Evolutionary conservation across 2,888 invertebrate genomes (phyloP), one percentile per base, ranked within the genome.

Genomic region (Pedicia rivosa): DNA sequence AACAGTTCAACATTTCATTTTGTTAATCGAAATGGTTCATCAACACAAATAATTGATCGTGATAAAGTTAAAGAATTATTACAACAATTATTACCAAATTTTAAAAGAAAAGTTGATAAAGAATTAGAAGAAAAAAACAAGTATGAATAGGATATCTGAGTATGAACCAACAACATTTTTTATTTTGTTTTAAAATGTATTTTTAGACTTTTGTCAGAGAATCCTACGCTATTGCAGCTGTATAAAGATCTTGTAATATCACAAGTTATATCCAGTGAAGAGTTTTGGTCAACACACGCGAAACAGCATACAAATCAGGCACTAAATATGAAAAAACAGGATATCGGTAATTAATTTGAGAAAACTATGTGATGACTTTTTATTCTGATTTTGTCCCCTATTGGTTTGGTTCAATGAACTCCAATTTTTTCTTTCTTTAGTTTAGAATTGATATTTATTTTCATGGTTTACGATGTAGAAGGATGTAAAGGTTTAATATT

Each of bases 171-270:
- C 3, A 19, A 4, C 8, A 3, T 10, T 16, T 35, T 25, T 25
- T 13, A 13, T 15, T 6, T 14, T 29, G 27, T 41, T 30, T 44
- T 46, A 28, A 5, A 6, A 20, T 20, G 5, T 20, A 20, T 6
- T 20, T 20, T 6, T 60, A 83, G 86, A 51, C 67, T 94, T 51
- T 62, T 97, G 28, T 78, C 84, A 28, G 80, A 90, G 48, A 86
- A 95, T 68, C 92, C 92, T 5, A 77, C 79, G 42, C 63, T 97
- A 37, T 74, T 91, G 52, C 88, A 92, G 65, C 68, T 98, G 43
- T 98, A 99, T 59, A 86, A 88, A 64, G 95, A 97, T 64, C 71
- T 98, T 50, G 98, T 99, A 12, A 90, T 90, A 57, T 87, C 91
- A 27, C 84, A 91, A 61, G 87, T 99, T 28, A 78, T 99, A 46